Percentiles rank a stretch among this genome's conserved stretches.
These are phyloP conservation scores for Heliconius melpomene DNA, from an alignment of 1,140 invertebrate genomes.

Conservation along the genomic window DNA sequence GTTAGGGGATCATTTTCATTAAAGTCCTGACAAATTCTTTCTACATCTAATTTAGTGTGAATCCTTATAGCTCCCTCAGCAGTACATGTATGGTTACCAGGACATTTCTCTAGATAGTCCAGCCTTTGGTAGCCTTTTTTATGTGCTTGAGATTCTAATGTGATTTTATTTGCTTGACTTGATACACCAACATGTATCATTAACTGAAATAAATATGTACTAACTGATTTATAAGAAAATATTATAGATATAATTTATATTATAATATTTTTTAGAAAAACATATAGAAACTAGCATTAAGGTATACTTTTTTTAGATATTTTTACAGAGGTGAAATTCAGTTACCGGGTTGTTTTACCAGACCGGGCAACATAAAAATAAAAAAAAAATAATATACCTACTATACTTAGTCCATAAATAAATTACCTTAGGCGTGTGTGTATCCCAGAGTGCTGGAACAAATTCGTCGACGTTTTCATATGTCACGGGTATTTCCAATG, in stretches of 20 bases:
- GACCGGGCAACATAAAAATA: neutral
- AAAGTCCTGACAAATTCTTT: slow-evolving; percentile 70
- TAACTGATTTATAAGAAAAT: too few relatives aligned
- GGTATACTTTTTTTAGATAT: too few relatives aligned
- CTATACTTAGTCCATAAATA: neutral
- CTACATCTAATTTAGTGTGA: slow-evolving; percentile 70
- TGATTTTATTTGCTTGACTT: slow-evolving; percentile 75
- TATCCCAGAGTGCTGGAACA: slow-evolving; percentile 84
- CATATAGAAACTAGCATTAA: too few relatives aligned
- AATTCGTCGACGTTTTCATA: slow-evolving; percentile 84
- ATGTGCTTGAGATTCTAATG: slow-evolving; percentile 83
- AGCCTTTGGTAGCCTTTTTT: slow-evolving; percentile 80
- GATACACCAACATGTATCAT: slow-evolving; percentile 87
- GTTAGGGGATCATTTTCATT: slow-evolving; percentile 53
- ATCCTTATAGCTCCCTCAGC: slow-evolving; percentile 71
- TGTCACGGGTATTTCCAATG: slow-evolving; percentile 84
- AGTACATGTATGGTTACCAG: slow-evolving; percentile 62
- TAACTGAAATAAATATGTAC: slow-evolving; percentile 74
- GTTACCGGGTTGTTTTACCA: neutral
- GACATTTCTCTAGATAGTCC: slow-evolving; percentile 78
- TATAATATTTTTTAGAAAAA: too few relatives aligned
- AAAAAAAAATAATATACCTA: neutral
- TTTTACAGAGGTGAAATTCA: neutral
- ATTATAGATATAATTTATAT: too few relatives aligned
- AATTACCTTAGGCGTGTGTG: slow-evolving; percentile 84